Evolutionary conservation across 2,888 invertebrate species (phyloP), one percentile per base, ranked within the genome.

Genomic region (Hirtodrosophila histrioides): DNA sequence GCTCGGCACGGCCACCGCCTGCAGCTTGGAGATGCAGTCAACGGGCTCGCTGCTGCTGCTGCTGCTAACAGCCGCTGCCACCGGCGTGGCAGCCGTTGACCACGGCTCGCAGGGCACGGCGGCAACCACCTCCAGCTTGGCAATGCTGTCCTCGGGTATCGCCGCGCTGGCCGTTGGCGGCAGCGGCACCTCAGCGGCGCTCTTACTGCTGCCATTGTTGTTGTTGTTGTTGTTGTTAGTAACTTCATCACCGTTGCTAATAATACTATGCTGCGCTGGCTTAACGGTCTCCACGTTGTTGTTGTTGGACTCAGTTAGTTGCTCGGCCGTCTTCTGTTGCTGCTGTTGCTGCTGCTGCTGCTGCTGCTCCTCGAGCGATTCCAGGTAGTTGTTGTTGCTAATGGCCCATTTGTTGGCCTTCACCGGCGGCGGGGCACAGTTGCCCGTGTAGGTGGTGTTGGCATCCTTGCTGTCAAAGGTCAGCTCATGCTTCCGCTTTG

Each of bases 1-100:
- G 48, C 93, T 93, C 87, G 94, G 94, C 91, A 95, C 94, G 78
- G 94, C 94, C 88, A 95, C 94, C 79, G 95, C 95, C 92, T 95
- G 94, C 92, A 94, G 92, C 91, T 94, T 94, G 89, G 94, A 94
- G 91, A 94, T 93, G 88, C 93, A 93, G 88, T 93, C 93, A 33
- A 92, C 91, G 12, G 91, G 90, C 69, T 91, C 91, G 27, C 80
- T 54, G 62, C 36, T 3, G 39, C 31, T 31, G 31, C 31, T 31
- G 31, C 31, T 31, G 9, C 31, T 31, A 9, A 6, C 7, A 9
- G 56, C 86, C 6, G 48, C 50, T 8, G 56, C 69, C n/a, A 55
- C 74, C 0, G 87, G 67, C 4, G 78, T 40, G 0, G 83, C 53
- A 0, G 83, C 51, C 37, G 85, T 66, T 43, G 89, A 84, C 91